Evolutionary conservation across 2,888 invertebrate species (phyloP).

Genomic region (Drosophila anceps): DNA sequence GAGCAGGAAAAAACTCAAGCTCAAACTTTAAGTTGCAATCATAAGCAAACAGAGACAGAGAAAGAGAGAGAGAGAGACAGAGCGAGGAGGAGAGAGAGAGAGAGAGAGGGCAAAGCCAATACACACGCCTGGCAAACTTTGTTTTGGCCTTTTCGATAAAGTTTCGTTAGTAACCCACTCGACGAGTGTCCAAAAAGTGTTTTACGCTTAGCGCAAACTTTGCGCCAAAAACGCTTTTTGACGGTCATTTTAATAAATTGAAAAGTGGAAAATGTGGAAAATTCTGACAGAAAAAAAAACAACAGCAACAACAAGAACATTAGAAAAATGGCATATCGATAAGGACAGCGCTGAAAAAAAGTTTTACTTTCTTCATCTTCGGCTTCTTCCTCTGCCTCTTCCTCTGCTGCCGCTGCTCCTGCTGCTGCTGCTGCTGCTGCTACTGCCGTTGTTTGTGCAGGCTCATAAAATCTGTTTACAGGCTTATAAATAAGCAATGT

Average conservation of each 20-base stretch:
- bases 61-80: slow-evolving; percentile 9
- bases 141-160: slow-evolving; percentile 42
- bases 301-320: background rate
- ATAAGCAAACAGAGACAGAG: slow-evolving; percentile 50
- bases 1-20: slow-evolving; percentile 33
- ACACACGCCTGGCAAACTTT: slow-evolving; percentile 50
- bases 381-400: background rate
- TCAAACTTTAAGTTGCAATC: slow-evolving; percentile 65
- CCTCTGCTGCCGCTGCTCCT: background rate
- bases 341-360: slow-evolving; percentile 32
- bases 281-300: slow-evolving; percentile 2
- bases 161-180: slow-evolving; percentile 56
- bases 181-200: slow-evolving; percentile 76
- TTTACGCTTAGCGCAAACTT: slow-evolving; percentile 75
- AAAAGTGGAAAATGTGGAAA: slow-evolving; percentile 64
- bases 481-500: slow-evolving; percentile 76
- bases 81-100: slow-evolving; percentile 4
- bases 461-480: slow-evolving; percentile 81
- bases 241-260: slow-evolving; percentile 81
- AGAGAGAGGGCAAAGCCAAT: slow-evolving; percentile 50
- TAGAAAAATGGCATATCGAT: slow-evolving; percentile 67
- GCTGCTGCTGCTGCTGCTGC: slow-evolving; percentile 23
- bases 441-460: slow-evolving; percentile 55
- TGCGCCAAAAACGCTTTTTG: slow-evolving; percentile 69
- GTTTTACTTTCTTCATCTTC: slow-evolving; percentile 9